A percentile compares a stretch with the other conserved stretches of the same genome.
phyloP scores from a whole-genome alignment of 92 coral and sea anemone species.

The Epizoanthus illoricatus region DNA sequence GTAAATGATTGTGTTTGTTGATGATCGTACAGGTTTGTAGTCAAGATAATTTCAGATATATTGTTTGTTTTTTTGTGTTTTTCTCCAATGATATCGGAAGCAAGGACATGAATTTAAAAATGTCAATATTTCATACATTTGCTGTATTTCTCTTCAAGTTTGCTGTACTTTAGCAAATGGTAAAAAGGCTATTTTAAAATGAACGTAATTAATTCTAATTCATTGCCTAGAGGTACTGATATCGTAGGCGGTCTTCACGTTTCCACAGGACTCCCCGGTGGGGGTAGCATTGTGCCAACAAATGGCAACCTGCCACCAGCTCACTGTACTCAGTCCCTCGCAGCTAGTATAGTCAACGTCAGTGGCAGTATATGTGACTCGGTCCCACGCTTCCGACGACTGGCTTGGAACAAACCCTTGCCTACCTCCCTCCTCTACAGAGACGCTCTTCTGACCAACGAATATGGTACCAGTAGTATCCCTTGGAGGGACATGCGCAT shows the following conservation, averaged over 20 bases:
- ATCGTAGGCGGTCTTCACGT: neutral
- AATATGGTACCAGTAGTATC: slow-evolving; percentile 63
- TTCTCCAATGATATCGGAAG: no score
- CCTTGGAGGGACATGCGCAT: slow-evolving; percentile 79
- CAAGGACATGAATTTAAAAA: no score
- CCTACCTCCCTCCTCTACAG: slow-evolving; percentile 64
- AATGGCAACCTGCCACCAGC: slow-evolving; percentile 81
- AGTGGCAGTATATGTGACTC: slow-evolving; percentile 73
- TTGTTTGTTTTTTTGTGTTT: no score
- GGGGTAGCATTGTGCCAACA: slow-evolving; percentile 84
- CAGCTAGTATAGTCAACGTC: slow-evolving; percentile 63
- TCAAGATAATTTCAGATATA: no score
- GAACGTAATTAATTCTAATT: no score
- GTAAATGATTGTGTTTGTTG: no score
- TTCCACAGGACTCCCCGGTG: slow-evolving; percentile 48
- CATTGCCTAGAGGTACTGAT: no score
- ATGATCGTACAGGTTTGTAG: no score
- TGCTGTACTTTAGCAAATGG: no score
- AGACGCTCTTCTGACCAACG: slow-evolving; percentile 72
- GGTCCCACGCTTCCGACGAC: slow-evolving; percentile 71
- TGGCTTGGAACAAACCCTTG: slow-evolving; percentile 75
- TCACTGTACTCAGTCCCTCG: slow-evolving; percentile 67
- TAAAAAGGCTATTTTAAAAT: no score
- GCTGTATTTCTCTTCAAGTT: no score
- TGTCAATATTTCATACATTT: no score